Evolutionary conservation across 2,797 vertebrate genomes (phyloP), one percentile per base, ranked within the genome.

Genomic region (Dicrostonyx torquatus): DNA sequence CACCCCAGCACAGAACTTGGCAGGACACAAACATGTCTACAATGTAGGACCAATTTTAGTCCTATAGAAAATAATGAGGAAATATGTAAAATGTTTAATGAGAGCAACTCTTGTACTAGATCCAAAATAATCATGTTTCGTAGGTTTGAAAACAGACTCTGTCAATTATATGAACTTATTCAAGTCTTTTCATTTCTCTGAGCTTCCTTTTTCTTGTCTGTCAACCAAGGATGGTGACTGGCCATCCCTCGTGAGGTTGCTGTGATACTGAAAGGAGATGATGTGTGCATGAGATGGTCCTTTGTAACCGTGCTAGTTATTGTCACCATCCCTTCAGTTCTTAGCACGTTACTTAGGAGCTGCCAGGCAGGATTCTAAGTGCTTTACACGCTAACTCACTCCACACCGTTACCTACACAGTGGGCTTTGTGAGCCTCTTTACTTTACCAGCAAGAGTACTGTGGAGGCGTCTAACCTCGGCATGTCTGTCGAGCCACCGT

Each of bases 121-220:
- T 40, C 29, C 31, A 43, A 72, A 43, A 72, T 90, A 14, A 79
- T 87, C 34, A 15, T 55, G 13, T 84, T 40, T 92, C 34, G 79
- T 10, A 26, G 13, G 75, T 95, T 93, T 82, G 20, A 66, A 94
- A 94, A 92, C 14, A 60, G n/a, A 13, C 34, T 77, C 5, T 84
- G 64, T 72, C 64, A 82, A 34, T 20, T 82, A 22, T 58, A 29
- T 43, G 83, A 77, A 29, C 9, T 87, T 84, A 43, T 86, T 91
- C 34, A n/a, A 45, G 34, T 89, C 80, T 94, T 26, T 94, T 94
- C 24, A 48, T 68, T 86, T 96, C 73, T 93, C 29, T 70, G 18
- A 2, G 48, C 64, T 88, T 77, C 1, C 43, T 91, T 95, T 66
- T 11, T 76, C 58, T 76, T 53, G 50, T 55, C 70, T 90, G 18